Evolutionary conservation across 2,888 invertebrate genomes (phyloP), one percentile per base, ranked within the genome.

Genomic region (Amphipyra berbera): DNA sequence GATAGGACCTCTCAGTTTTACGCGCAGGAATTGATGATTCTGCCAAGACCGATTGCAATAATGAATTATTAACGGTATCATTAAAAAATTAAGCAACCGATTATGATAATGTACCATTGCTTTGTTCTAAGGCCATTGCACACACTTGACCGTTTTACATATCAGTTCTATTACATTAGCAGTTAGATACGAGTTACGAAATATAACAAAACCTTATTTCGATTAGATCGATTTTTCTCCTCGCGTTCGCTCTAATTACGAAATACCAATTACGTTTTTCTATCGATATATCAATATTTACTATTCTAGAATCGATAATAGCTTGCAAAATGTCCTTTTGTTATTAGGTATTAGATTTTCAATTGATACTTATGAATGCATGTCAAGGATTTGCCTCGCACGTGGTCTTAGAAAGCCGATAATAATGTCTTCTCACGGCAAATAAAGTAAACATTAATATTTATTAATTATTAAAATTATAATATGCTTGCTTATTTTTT

Each of bases 381-480:
- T 92, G 92, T 91, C 92, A 92, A 92, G 92, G 92, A 79, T 80
- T 63, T 61, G 61, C 55, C 45, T 47, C 62, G 82, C 69, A 80
- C 72, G 70, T 73, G 68, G 58, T 56, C 27, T 47, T 71, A 66
- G 71, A 80, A 75, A 50, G 58, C 44, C 49, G 21, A n/a, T 65
- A 48, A 56, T 44, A 64, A 37, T 49, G 58, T 68, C 27, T 60
- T 67, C 66, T 67, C 50, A 54, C 50, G 50, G 44, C 49, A 55
- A 56, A 37, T 59, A 53, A 14, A 38, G 50, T 64, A 42, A 59
- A 67, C 61, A 66, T 69, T 14, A 61, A 46, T 70, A 47, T 61
- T 55, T 10, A 61, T 21, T 37, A 9, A 15, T 27, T 4, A 5
- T 35, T 1, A 14, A 7, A 14, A 27, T 33, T 15, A n/a, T n/a